Conservation (phyloP, 2,113 vertebrate species). For the Desmodus rotundus region DNA sequence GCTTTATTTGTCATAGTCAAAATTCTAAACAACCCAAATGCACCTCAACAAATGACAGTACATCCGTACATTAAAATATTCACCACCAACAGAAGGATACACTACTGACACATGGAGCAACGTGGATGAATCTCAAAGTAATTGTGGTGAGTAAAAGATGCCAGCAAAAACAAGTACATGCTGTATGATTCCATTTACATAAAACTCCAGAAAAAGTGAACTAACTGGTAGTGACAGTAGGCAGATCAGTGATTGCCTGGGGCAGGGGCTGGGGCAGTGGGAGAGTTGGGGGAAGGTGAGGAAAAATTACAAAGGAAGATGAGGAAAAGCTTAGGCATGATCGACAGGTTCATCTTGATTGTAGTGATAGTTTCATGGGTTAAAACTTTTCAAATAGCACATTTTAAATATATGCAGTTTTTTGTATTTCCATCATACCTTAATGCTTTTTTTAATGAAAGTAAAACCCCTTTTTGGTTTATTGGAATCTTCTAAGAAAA, state of each 20-base stretch:
- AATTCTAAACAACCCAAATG: neutral
- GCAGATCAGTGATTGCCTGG: neutral
- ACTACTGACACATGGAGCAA: neutral
- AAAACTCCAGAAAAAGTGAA: neutral
- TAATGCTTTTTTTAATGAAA: neutral
- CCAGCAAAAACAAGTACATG: neutral
- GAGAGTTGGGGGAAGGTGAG: no score
- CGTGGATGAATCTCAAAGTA: neutral
- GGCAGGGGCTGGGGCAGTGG: neutral
- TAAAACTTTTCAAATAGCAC: neutral
- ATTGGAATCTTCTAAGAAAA: neutral
- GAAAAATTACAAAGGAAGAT: no score
- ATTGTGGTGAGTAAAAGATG: neutral
- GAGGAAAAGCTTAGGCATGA: neutral
- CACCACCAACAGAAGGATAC: neutral
- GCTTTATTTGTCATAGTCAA: neutral
- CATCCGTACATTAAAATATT: neutral
- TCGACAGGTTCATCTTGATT: neutral
- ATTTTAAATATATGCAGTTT: neutral
- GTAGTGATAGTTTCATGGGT: neutral
- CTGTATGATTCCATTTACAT: neutral
- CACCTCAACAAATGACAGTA: neutral
- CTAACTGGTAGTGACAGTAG: neutral
- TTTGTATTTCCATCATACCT: neutral
- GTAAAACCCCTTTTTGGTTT: neutral